These are phyloP conservation scores for Folsomia manolachei DNA, from an alignment of 2,888 invertebrate genomes.

Conservation along the genomic window DNA sequence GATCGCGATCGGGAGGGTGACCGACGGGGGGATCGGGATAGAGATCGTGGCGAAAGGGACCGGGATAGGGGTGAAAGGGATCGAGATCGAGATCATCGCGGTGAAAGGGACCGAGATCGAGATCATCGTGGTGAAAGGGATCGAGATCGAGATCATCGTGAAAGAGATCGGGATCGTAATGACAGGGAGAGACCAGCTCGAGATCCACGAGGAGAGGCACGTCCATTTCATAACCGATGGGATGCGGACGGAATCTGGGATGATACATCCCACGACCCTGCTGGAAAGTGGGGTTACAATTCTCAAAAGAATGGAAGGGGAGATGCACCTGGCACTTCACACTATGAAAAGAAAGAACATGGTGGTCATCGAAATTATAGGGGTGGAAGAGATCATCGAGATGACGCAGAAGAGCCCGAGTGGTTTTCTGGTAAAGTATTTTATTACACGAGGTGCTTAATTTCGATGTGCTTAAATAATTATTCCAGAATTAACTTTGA, in stretches of 20 bases:
- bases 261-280: background rate
- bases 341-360: background rate
- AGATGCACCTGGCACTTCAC: background rate
- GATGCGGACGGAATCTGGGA: background rate
- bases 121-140: constrained; percentile 43
- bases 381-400: constrained; percentile 52
- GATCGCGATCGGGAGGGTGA: background rate
- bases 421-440: constrained; percentile 68
- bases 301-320: background rate
- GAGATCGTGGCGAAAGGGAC: constrained; percentile 51
- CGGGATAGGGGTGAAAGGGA: constrained; percentile 53
- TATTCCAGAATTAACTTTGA: background rate
- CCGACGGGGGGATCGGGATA: constrained; percentile 18
- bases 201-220: background rate
- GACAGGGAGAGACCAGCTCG: background rate
- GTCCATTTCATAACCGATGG: background rate
- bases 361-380: constrained; percentile 14
- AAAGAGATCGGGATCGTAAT: no score
- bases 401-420: constrained; percentile 77
- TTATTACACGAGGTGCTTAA: constrained; percentile 11
- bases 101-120: constrained; percentile 52
- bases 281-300: background rate
- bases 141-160: constrained; percentile 56
- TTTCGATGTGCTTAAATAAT: background rate
- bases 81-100: constrained; percentile 51